Percentiles rank a stretch among this genome's conserved stretches.
phyloP scores from a whole-genome alignment of 1,140 invertebrate species.

The Neuroterus valhalla region DNA sequence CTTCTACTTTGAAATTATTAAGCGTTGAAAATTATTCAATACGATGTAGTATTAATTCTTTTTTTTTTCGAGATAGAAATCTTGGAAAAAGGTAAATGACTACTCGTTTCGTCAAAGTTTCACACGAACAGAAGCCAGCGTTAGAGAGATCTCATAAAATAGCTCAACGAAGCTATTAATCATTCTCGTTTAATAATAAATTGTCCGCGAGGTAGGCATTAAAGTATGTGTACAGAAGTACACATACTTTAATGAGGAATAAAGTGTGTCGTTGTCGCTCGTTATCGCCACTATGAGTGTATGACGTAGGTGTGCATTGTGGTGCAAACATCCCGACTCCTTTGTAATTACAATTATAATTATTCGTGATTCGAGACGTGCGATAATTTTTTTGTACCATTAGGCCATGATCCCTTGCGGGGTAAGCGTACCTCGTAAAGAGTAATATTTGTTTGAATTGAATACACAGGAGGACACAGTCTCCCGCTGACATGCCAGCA shows the following conservation, averaged over 20 bases:
- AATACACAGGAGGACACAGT: too few species aligned
- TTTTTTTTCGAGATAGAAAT: slow-evolving; percentile 14
- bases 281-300: slow-evolving; percentile 7
- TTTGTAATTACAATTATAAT: slow-evolving; percentile 29
- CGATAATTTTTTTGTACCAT: too few species aligned
- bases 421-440: too few species aligned
- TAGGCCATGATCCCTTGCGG: too few species aligned
- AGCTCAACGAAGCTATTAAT: slow-evolving; percentile 28
- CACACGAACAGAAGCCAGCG: slow-evolving; percentile 22
- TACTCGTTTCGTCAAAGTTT: slow-evolving; percentile 27
- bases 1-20: slow-evolving; percentile 14
- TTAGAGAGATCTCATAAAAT: slow-evolving; percentile 26
- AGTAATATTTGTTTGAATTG: too few species aligned
- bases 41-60: neutral
- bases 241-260: slow-evolving; percentile 19
- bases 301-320: slow-evolving; percentile 22
- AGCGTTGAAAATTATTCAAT: neutral
- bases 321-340: slow-evolving; percentile 21
- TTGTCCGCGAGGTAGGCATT: slow-evolving; percentile 28
- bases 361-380: slow-evolving; percentile 17
- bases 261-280: neutral
- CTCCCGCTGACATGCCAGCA: too few species aligned
- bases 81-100: slow-evolving; percentile 24
- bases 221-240: slow-evolving; percentile 23
- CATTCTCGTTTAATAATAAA: slow-evolving; percentile 29